These are phyloP conservation scores for Abscondita cerata DNA, from an alignment of 2,888 invertebrate species.

Conservation along the genomic window DNA sequence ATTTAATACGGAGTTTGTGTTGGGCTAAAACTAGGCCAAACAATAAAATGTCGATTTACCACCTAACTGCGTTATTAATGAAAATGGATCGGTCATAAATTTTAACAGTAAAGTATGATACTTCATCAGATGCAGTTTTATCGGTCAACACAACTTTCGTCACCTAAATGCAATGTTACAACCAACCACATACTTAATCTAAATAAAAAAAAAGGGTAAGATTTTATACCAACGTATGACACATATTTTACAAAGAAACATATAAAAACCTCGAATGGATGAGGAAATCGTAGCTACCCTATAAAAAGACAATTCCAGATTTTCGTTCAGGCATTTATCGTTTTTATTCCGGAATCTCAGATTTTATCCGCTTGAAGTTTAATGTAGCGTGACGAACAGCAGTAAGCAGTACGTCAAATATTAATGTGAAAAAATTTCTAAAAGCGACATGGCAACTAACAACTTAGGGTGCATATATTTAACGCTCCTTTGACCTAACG, in stretches of 20 bases:
- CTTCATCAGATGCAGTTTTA: too few relatives aligned
- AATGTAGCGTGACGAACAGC: constrained; percentile 33
- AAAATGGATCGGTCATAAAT: constrained; percentile 4
- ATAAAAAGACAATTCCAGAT: constrained; percentile 36
- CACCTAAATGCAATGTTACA: too few relatives aligned
- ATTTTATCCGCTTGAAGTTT: constrained; percentile 32
- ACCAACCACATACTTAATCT: too few relatives aligned
- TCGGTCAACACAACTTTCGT: too few relatives aligned
- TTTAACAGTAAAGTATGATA: background rate
- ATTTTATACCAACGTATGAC: constrained; percentile 26
- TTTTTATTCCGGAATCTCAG: constrained; percentile 34
- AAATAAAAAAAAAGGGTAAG: background rate
- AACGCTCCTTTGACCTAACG: constrained; percentile 10
- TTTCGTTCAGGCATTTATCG: constrained; percentile 30
- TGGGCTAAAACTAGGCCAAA: constrained; percentile 5
- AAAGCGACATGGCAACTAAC: constrained; percentile 28
- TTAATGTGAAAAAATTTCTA: constrained; percentile 28
- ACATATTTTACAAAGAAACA: constrained; percentile 28
- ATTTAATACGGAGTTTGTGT: constrained; percentile 6
- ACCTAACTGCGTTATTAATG: constrained; percentile 9
- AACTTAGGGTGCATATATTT: constrained; percentile 33
- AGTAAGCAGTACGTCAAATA: constrained; percentile 34
- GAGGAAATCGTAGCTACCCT: constrained; percentile 23
- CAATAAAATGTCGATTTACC: constrained; percentile 11
- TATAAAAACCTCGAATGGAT: constrained; percentile 25